Percentiles rank a stretch among this genome's conserved stretches.
phyloP scores from a whole-genome alignment of 2,797 vertebrate genomes.

The Carduelis carduelis region DNA sequence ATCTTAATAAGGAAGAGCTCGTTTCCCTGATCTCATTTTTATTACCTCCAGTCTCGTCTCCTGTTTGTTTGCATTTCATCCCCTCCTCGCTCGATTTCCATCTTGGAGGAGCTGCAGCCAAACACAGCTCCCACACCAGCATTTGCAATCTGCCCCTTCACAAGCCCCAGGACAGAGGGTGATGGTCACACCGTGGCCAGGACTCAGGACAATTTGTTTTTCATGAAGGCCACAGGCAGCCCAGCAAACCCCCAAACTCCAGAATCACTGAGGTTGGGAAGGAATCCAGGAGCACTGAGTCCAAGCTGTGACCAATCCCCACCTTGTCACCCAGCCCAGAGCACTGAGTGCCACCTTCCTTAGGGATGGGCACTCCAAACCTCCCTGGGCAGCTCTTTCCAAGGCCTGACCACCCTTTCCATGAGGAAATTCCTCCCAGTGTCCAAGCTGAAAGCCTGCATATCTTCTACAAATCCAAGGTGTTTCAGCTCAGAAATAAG shows the following conservation, averaged over 20 bases:
- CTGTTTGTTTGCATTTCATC: conserved; percentile 20
- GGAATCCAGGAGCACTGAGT: fast-evolving
- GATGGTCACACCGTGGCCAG: background rate
- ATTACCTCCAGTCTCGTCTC: conserved; percentile 33
- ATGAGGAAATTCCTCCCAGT: background rate
- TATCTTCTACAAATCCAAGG: background rate
- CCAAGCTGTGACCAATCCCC: background rate
- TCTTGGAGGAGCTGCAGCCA: background rate
- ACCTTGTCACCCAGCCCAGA: background rate
- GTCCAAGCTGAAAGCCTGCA: background rate
- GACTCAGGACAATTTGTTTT: background rate
- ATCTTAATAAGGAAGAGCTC: conserved; percentile 53
- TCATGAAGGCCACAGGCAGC: background rate
- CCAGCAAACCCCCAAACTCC: background rate
- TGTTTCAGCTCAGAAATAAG: background rate
- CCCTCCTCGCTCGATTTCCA: background rate
- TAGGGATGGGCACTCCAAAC: background rate
- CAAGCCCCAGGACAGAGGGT: background rate
- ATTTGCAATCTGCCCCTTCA: background rate
- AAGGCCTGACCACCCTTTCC: background rate
- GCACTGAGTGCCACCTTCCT: background rate
- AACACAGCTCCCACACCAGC: background rate
- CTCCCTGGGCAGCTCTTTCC: background rate
- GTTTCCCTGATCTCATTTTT: conserved; percentile 42
- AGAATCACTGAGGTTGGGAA: background rate